These are phyloP conservation scores for Amiota minor DNA, from an alignment of 2,888 invertebrate genomes.

Conservation along the genomic window DNA sequence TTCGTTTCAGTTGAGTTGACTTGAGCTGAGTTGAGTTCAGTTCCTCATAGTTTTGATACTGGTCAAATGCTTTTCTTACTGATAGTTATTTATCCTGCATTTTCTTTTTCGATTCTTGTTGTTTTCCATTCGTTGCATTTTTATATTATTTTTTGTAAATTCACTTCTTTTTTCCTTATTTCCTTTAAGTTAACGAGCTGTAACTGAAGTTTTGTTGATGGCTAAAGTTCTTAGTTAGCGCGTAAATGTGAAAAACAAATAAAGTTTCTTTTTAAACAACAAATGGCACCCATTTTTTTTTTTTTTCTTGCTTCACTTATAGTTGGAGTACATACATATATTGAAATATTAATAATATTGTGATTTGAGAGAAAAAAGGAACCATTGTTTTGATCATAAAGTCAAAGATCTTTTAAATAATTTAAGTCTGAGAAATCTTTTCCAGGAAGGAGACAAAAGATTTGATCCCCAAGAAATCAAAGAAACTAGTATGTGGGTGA, in stretches of 20 bases:
- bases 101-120: not conserved
- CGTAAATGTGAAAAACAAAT: constrained; percentile 57
- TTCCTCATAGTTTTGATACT: constrained; percentile 54
- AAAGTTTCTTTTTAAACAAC: constrained; percentile 45
- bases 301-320: no score
- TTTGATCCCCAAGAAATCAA: no score
- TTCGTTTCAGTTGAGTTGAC: constrained; percentile 16
- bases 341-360: no score
- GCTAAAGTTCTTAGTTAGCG: constrained; percentile 57
- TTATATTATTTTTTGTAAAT: constrained; percentile 36
- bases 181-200: constrained; percentile 17
- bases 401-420: no score
- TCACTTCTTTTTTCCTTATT: constrained; percentile 41
- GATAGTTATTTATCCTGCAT: constrained; percentile 2
- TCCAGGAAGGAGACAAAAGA: no score
- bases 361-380: no score
- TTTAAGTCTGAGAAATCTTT: no score
- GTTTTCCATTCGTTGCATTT: constrained; percentile 41
- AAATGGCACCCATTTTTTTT: no score
- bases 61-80: constrained; percentile 50
- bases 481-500: no score
- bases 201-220: constrained; percentile 62
- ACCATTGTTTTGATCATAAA: no score
- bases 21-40: constrained; percentile 10
- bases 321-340: no score